Conservation (phyloP, 2,888 invertebrate species). For the Leptinotarsa peninsularis region DNA sequence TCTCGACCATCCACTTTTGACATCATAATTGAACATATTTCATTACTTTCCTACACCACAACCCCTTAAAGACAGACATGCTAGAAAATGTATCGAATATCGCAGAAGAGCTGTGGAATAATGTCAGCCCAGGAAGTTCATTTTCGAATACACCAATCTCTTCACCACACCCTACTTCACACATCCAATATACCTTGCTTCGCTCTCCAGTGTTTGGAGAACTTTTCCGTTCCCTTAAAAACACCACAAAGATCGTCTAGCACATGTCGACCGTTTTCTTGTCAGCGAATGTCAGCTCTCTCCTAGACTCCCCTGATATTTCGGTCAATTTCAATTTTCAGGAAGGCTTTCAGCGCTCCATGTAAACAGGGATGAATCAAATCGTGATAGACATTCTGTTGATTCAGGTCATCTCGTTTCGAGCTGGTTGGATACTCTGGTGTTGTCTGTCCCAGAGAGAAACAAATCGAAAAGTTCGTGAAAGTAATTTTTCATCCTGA, state of each 20-base stretch:
- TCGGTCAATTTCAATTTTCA: conserved; percentile 44
- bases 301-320: conserved; percentile 7
- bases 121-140: background rate
- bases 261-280: background rate
- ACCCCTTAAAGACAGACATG: too few species aligned
- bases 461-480: background rate
- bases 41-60: too few species aligned
- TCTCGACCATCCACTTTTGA: too few species aligned
- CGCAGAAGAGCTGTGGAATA: too few species aligned
- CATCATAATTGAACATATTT: too few species aligned
- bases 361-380: conserved; percentile 48
- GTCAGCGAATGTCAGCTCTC: background rate
- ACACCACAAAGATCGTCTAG: conserved; percentile 9
- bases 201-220: background rate
- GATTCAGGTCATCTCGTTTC: conserved; percentile 39
- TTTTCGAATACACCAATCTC: background rate
- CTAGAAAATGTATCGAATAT: too few species aligned
- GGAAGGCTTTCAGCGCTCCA: conserved; percentile 38
- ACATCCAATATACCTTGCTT: background rate
- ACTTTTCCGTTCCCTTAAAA: background rate
- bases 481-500: too few species aligned
- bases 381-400: conserved; percentile 47
- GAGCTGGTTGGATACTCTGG: background rate
- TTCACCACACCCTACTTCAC: background rate
- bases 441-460: background rate